Evolutionary conservation across 2,888 invertebrate species (phyloP).

Genomic region (Toxonevra muliebris): DNA sequence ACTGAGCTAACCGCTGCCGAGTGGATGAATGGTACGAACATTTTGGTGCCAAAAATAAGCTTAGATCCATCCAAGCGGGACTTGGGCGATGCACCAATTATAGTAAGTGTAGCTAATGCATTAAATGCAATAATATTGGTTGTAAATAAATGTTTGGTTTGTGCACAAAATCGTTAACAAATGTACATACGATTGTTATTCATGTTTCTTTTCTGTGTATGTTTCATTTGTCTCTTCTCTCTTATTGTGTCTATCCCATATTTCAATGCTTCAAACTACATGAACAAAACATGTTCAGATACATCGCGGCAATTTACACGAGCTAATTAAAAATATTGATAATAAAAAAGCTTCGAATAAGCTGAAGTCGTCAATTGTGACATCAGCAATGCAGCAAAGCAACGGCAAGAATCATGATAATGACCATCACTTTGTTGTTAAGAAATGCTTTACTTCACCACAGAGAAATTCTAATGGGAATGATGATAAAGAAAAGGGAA

Average conservation of each 20-base stretch:
- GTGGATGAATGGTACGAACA: conserved; percentile 83
- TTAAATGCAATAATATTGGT: neutral
- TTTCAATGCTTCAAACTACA: neutral
- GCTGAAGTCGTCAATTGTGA: conserved; percentile 16
- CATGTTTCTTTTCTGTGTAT: conserved; percentile 16
- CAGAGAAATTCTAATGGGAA: conserved; percentile 11
- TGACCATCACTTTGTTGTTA: conserved; percentile 24
- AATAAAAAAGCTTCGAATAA: conserved; percentile 52
- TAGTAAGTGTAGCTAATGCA: conserved; percentile 65
- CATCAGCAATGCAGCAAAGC: conserved; percentile 23
- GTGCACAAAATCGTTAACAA: conserved; percentile 7
- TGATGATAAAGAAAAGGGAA: conserved; percentile 1
- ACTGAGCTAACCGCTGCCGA: conserved; percentile 82
- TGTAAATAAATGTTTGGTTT: neutral
- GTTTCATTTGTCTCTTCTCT: conserved; percentile 25
- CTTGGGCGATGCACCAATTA: conserved; percentile 71
- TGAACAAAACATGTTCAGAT: conserved; percentile 47
- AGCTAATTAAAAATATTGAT: conserved; percentile 62
- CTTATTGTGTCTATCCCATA: neutral
- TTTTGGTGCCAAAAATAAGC: conserved; percentile 81
- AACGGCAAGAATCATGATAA: conserved; percentile 43
- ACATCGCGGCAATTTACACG: conserved; percentile 63
- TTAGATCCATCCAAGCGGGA: conserved; percentile 81
- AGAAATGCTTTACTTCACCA: conserved; percentile 15
- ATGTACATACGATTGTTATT: conserved; percentile 11